Evolutionary conservation across 23 tunicate species (phyloP), one percentile per base, ranked within the genome.

Genomic region (Trididemnum clinides): DNA sequence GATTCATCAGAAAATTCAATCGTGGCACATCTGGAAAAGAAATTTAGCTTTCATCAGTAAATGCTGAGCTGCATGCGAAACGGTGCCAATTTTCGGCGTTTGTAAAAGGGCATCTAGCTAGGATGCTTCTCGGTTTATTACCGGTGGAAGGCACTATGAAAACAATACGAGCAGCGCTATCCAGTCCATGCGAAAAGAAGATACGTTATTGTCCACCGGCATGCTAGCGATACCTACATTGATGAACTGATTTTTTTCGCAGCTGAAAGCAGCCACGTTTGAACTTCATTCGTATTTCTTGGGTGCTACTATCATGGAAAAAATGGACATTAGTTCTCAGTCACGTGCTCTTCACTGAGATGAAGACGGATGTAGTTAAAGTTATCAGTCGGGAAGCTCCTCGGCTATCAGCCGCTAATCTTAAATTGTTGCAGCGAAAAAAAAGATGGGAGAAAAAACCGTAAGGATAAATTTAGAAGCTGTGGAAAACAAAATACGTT

Each of bases 21-120:
- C n/a, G n/a, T n/a, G n/a, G n/a, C n/a, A n/a, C n/a, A n/a, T n/a
- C n/a, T n/a, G n/a, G n/a, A n/a, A n/a, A n/a, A n/a, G n/a, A n/a
- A n/a, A n/a, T n/a, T n/a, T n/a, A n/a, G n/a, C n/a, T n/a, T n/a
- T n/a, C n/a, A n/a, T n/a, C n/a, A n/a, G n/a, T 50, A 28, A 34
- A 59, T 74, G 30, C 51, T 33, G 73, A 33, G 57, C 57, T 85
- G 34, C 95, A 90, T 62, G 28, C 31, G 33, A 80, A 85, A 39
- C 72, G 88, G 82, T 90, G 95, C 79, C 85, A 85, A 57, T 54
- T 92, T 1, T 92, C 97, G 6, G 97, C 97, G 12, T 63, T 92
- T 26, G 64, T 86, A 32, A 92, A 92, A 83, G 97, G 97, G 12
- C 82, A 92, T 34, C 54, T 92, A 28, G 88, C 92, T 0, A 70